Base-by-base conservation (phyloP, 2,113 vertebrate species). In the Sorex araneus region DNA sequence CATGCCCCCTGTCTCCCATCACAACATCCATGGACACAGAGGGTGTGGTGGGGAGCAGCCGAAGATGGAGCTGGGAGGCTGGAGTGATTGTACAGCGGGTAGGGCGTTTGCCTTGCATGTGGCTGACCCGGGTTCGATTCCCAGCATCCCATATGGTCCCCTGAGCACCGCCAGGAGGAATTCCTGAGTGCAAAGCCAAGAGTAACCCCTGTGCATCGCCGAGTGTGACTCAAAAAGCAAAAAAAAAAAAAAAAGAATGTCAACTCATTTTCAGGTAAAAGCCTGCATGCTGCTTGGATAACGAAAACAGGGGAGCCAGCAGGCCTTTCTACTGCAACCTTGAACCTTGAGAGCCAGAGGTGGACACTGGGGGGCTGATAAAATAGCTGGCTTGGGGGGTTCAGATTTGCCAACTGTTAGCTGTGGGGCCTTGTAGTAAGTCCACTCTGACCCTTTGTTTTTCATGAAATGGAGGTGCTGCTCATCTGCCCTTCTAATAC, bases 181-280 rank as follows among this genome's bases (percentile, higher is more conserved):
- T 40, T 40, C 40, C 40, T 40, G 40, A 40, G 40, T 7, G 7
- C 40, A 40, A 7, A 40, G 40, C 40, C 40, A 40, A 7, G 40
- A 40, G 4, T 40, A 40, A 40, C 40, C 40, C 40, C 40, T 40
- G 3, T 4, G 7, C 40, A 40, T 40, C 7, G 40, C 40, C 40
- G 7, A 7, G 40, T 40, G 40, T 40, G 4, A 40, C 40, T 7
- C 40, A 40, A 40, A 40, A 40, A 40, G 40, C 3, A 40, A 40
- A 7, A 40, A 40, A 40, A 7, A 7, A 7, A 40, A 40, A 40
- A 40, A 40, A 40, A 40, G 7, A 57, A 11, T 84, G 43, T 19
- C 30, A 57, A 64, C 27, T 92, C 25, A 74, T 73, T 92, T 79
- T 83, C 47, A 87, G 50, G 34, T 87, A 91, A 83, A 87, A 73